phyloP scores from a whole-genome alignment of 2,888 invertebrate species.

The Machimus atricapillus region DNA sequence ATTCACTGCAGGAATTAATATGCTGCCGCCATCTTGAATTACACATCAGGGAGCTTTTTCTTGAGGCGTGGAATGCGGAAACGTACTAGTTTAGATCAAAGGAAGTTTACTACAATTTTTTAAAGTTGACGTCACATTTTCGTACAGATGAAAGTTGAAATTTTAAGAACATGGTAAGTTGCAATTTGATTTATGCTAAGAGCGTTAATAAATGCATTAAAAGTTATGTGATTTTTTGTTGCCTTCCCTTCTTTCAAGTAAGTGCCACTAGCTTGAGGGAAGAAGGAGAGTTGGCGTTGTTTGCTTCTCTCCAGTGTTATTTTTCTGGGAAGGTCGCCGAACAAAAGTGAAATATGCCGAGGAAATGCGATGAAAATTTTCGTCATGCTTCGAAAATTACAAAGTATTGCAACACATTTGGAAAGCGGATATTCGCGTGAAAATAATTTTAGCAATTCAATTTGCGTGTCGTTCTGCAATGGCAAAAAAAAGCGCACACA shows the following conservation, averaged over 20 bases:
- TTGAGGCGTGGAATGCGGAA: not conserved
- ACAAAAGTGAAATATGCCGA: not conserved
- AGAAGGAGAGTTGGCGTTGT: not conserved
- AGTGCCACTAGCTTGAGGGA: not conserved
- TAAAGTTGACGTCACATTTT: not conserved
- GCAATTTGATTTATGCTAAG: not conserved
- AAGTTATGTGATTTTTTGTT: constrained; percentile 21
- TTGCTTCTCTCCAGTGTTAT: not conserved
- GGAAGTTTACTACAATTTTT: not conserved
- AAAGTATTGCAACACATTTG: not conserved
- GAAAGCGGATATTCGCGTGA: not conserved
- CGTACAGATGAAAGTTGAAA: not conserved
- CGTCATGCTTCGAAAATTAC: not conserved
- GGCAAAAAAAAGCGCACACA: not conserved
- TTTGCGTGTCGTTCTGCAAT: not conserved
- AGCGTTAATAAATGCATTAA: constrained; percentile 13
- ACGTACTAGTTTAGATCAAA: constrained; percentile 12
- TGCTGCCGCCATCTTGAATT: constrained; percentile 18
- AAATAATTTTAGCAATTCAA: not conserved
- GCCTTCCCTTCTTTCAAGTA: constrained; percentile 4
- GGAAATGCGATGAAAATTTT: not conserved
- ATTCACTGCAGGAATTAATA: not conserved
- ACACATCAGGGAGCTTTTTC: not conserved
- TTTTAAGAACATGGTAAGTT: constrained; percentile 13
- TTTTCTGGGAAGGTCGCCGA: not conserved